Conservation (phyloP, 1,140 invertebrate genomes). For the Zaprionus kolodkinae region DNA sequence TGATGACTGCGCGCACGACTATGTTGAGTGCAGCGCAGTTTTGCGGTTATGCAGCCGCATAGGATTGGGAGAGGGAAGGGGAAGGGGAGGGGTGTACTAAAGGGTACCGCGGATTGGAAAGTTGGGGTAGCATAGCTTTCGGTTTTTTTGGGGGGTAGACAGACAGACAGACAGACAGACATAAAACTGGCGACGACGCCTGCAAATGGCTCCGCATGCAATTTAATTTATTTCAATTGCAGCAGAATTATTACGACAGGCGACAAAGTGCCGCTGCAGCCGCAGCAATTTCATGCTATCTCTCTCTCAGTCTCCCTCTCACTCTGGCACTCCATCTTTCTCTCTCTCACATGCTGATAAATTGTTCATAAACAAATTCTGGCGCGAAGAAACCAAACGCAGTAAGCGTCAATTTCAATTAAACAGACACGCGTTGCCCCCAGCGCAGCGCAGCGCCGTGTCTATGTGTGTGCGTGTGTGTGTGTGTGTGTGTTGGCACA, state of each 20-base stretch:
- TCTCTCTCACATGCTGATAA: conserved; percentile 1
- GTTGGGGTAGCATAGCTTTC: conserved; percentile 14
- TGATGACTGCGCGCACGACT: conserved; percentile 60
- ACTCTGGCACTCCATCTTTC: neutral
- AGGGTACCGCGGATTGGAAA: neutral
- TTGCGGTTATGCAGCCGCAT: conserved; percentile 49
- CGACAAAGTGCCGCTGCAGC: conserved; percentile 62
- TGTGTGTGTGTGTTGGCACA: neutral
- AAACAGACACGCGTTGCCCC: conserved; percentile 64
- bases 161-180: conserved; percentile 19
- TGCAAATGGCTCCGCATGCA: conserved; percentile 73
- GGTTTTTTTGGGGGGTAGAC: conserved; percentile 31
- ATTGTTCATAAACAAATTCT: conserved; percentile 77
- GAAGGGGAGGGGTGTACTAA: no score
- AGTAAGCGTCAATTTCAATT: conserved; percentile 78
- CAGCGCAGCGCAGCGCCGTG: neutral
- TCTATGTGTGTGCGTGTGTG: no score
- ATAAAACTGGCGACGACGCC: conserved; percentile 48
- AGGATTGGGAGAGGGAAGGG: neutral
- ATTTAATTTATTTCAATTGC: conserved; percentile 83
- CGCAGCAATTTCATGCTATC: conserved; percentile 49
- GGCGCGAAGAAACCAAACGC: conserved; percentile 62
- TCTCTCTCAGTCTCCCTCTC: neutral
- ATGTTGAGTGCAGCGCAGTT: conserved; percentile 31
- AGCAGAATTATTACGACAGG: conserved; percentile 69